Conservation (phyloP, 2,797 vertebrate genomes). For the Malurus leucopterus region DNA sequence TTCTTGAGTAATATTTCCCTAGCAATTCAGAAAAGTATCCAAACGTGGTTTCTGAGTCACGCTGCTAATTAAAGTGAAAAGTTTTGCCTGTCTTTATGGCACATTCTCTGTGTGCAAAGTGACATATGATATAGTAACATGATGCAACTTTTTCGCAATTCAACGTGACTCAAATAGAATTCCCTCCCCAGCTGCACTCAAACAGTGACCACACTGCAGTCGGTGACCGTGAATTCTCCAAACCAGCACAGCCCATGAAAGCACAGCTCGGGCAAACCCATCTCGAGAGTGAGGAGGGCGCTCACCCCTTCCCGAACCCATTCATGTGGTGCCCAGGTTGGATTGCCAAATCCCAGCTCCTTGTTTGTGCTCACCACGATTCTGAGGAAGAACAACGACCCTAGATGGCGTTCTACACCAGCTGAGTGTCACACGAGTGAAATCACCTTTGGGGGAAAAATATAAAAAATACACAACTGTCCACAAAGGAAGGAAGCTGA, state of each 20-base stretch:
- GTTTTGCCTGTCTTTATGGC: not conserved
- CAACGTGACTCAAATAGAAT: not conserved
- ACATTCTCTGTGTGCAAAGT: not conserved
- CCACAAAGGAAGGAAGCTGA: not conserved
- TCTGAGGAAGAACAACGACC: not conserved
- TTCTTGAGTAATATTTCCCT: conserved; percentile 47
- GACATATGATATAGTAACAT: not conserved
- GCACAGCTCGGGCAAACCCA: not conserved
- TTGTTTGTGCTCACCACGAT: accelerated
- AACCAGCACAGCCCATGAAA: not conserved
- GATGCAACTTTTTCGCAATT: not conserved
- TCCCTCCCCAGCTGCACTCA: not conserved
- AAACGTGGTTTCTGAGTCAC: conserved; percentile 19
- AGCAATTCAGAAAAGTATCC: conserved; percentile 13
- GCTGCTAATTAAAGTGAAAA: conserved; percentile 15
- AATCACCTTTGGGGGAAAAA: not conserved
- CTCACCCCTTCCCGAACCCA: not conserved
- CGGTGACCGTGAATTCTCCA: not conserved
- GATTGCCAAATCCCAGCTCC: accelerated
- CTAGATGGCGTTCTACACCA: not conserved
- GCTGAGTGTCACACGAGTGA: accelerated
- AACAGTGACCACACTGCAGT: not conserved
- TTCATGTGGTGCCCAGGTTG: accelerated
- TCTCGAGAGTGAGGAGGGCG: accelerated
- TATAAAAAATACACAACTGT: accelerated